These are phyloP conservation scores for Harpalus rubripes DNA, from an alignment of 2,888 invertebrate genomes.

Conservation along the genomic window DNA sequence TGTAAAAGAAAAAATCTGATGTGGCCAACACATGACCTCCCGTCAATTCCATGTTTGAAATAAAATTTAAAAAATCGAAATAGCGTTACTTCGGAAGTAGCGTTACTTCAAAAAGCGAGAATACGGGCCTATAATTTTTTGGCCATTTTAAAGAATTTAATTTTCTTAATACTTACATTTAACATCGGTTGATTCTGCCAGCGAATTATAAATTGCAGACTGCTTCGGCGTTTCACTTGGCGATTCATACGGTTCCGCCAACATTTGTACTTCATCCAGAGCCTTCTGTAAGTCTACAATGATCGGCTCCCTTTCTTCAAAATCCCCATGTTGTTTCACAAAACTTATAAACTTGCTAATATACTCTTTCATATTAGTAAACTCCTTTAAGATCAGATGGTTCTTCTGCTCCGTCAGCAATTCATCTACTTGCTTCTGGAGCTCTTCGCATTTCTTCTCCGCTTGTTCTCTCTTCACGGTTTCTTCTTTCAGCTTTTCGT, in stretches of 20 bases:
- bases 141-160: no score
- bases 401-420: constrained; percentile 46
- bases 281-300: constrained; percentile 44
- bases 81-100: no score
- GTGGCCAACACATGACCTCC: no score
- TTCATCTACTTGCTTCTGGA: constrained; percentile 81
- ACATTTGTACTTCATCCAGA: constrained; percentile 35
- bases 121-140: no score
- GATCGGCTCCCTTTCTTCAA: constrained; percentile 38
- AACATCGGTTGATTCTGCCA: not conserved
- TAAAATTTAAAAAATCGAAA: no score
- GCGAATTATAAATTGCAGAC: not conserved
- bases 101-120: no score
- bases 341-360: constrained; percentile 56
- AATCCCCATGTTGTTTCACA: constrained; percentile 29
- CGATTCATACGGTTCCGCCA: constrained; percentile 30
- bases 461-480: constrained; percentile 82
- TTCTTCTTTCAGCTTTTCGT: constrained; percentile 82
- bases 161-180: not conserved
- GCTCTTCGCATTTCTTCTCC: constrained; percentile 81
- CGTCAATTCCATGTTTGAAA: no score
- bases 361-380: constrained; percentile 53
- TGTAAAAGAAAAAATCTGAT: no score
- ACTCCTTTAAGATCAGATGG: constrained; percentile 52
- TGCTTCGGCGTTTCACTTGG: constrained; percentile 15